Evolutionary conservation across 2,888 invertebrate species (phyloP), one percentile per base, ranked within the genome.

Genomic region (Plebejus anna): DNA sequence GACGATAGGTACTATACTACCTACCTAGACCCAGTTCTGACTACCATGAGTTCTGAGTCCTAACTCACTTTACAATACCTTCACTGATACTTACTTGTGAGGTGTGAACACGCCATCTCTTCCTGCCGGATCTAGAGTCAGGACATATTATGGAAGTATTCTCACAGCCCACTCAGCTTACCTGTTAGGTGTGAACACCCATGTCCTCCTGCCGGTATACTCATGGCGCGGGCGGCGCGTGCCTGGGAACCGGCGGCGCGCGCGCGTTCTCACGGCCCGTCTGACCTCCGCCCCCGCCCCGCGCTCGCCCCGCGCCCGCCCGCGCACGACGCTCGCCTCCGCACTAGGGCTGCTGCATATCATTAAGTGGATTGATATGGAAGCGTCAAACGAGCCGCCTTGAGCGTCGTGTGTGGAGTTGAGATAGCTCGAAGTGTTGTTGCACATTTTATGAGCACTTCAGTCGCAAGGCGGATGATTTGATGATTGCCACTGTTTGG

Each of bases 161-260:
- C 9, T 47, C 47, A 47, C 9, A 11, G 9, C 9, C 7, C 42
- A 1, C 42, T 2, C 9, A 47, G 11, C 9, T 6, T 32, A 76
- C 75, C 75, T 75, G 59, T 36, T 38, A 36, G 42, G 76, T 77
- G 13, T 75, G 71, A 22, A 28, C 71, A 70, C 32, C 77, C 55
- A 75, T 2, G 57, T 77, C 4, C 79, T 82, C 80, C 82, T 80
- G 79, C 77, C 82, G 79, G 83, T 84, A 81, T 83, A 79, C 80
- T 78, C 87, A 83, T 82, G 84, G 88, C 88, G 89, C 89, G 88
- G 87, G 87, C 89, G 94, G 92, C 94, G 94, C 94, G 94, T 91
- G 91, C 86, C 91, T 91, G 91, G 91, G 91, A 91, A 91, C 91
- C 91, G 88, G 86, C 89, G 92, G 90, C 91, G 92, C 94, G 94